Conservation (phyloP, 2,888 invertebrate genomes). For the Scelioninae gen. 2 region DNA sequence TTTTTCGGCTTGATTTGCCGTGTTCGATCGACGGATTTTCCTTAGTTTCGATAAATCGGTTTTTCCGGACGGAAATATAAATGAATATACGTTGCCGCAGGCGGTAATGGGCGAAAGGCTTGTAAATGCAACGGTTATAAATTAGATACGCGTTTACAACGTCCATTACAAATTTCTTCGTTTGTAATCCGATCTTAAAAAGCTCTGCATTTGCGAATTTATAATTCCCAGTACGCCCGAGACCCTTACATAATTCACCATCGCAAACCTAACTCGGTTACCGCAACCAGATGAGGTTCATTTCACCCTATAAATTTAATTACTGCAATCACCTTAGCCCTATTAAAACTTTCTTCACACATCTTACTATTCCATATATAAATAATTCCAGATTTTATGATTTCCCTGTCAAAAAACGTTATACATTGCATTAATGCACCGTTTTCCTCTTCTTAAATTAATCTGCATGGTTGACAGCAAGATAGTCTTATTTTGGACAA, state of each 20-base stretch:
- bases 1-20: no score
- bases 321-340: constrained; percentile 35
- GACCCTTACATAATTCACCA: constrained; percentile 33
- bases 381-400: constrained; percentile 9
- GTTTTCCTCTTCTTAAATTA: no score
- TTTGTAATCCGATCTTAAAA: constrained; percentile 11
- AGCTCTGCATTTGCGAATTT: constrained; percentile 9
- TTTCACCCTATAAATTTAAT: constrained; percentile 41
- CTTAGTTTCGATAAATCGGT: no score
- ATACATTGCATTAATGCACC: no score
- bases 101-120: no score
- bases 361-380: constrained; percentile 12
- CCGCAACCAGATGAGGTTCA: constrained; percentile 34
- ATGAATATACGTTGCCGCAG: no score
- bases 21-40: no score
- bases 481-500: no score
- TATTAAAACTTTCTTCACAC: constrained; percentile 36
- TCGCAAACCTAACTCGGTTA: constrained; percentile 17
- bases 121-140: no score
- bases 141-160: not conserved
- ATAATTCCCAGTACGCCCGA: constrained; percentile 15
- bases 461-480: no score
- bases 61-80: no score
- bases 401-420: not conserved
- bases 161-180: not conserved